phyloP scores from a whole-genome alignment of 2,888 invertebrate genomes.

The Ormyrus labotus region DNA sequence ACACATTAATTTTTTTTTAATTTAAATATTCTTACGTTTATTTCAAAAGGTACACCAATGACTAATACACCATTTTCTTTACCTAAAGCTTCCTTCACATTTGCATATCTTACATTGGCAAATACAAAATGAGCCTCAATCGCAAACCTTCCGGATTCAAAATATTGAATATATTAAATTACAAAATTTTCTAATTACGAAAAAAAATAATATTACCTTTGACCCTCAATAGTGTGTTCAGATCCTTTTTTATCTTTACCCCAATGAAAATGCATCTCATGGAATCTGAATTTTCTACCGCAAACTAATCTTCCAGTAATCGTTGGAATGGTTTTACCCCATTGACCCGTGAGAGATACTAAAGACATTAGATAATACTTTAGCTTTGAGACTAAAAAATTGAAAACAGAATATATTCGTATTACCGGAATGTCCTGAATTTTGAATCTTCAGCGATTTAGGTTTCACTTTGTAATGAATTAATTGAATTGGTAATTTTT shows the following conservation, averaged over 20 bases:
- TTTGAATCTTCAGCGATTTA: not conserved
- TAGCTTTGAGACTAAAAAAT: no score
- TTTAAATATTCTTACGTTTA: conserved; percentile 2
- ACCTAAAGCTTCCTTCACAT: not conserved
- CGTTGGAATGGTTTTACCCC: not conserved
- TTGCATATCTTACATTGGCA: not conserved
- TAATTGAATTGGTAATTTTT: not conserved
- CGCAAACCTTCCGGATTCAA: not conserved
- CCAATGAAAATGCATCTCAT: conserved; percentile 15
- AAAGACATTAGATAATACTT: not conserved
- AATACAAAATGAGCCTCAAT: conserved; percentile 25
- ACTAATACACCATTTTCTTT: conserved; percentile 1
- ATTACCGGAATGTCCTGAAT: conserved; percentile 22
- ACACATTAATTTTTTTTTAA: not conserved
- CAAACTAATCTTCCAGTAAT: conserved; percentile 16
- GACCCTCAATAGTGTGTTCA: conserved; percentile 21
- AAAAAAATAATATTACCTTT: not conserved
- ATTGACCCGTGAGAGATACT: conserved; percentile 15
- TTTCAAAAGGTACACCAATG: not conserved
- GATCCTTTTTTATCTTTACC: not conserved
- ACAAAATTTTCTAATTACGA: not conserved
- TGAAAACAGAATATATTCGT: no score
- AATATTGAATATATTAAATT: not conserved
- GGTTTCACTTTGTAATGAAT: conserved; percentile 6
- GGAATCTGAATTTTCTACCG: not conserved